Base-by-base conservation (phyloP, 37 sponge, comb jelly and placozoan species). In the Diacarnus erythraeanus region DNA sequence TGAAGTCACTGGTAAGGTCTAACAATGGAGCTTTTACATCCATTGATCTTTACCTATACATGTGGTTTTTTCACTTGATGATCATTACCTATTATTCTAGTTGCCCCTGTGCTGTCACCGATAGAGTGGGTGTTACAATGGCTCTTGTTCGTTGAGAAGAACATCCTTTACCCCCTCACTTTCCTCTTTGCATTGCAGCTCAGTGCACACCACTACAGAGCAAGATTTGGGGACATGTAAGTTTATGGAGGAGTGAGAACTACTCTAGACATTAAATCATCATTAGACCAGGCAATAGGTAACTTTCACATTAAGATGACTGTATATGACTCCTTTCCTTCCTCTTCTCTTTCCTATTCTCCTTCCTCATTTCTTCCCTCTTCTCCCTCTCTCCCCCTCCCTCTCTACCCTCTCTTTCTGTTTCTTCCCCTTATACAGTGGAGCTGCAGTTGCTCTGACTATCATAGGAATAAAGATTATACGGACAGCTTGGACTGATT, bases 391-490 rank as follows among this genome's bases (percentile, higher is more conserved):
- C 40, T 77, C 71, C 41, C 6, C 70, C 60, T 57, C 76, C 63
- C 71, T 66, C 26, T 26, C 30, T 38, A 75, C 83, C 2, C 40
- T 36, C 3, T 64, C 75, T 38, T 69, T 75, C 34, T 58, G 29
- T 18, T 29, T 27, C 77, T 75, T 70, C 59, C 64, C 31, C 57
- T 67, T 29, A 27, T 76, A 22, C 38, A 91, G 91, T 79, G 90
- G 89, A 26, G 98, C 83, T 51, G 93, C 95, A 29, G 41, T 84
- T 25, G 90, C 87, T 1, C 30, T 92, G 64, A 83, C 88, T 69
- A 74, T 94, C 25, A 83, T 75, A 18, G 93, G 94, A 1, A 54
- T 97, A 83, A 94, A 92, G 77, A 33, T 94, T 2, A 42, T 97
- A 38, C 80, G 95, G 0, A 75, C 78, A 31, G 86, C 93, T 0